These are phyloP conservation scores for Scaptomyza graminum DNA, from an alignment of 1,140 invertebrate genomes.

Conservation along the genomic window DNA sequence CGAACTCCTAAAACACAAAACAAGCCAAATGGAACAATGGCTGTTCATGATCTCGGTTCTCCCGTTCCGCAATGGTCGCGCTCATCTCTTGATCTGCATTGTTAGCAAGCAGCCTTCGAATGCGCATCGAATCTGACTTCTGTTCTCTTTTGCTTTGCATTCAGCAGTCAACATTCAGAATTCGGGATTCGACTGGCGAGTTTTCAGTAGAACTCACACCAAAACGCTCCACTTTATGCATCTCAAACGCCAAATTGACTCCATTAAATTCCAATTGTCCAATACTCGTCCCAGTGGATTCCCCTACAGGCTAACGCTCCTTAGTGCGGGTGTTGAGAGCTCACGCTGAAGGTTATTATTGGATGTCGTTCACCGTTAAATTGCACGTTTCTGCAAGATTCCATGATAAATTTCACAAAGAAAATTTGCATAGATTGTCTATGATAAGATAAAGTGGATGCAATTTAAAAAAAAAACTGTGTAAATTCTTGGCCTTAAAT, in stretches of 20 bases:
- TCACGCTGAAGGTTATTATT: slow-evolving; percentile 38
- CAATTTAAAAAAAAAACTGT: background rate
- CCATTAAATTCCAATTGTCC: slow-evolving; percentile 82
- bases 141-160: slow-evolving; percentile 48
- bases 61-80: slow-evolving; percentile 67
- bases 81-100: slow-evolving; percentile 82
- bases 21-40: slow-evolving; percentile 74
- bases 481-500: too few species aligned
- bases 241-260: slow-evolving; percentile 76
- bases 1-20: slow-evolving; percentile 62
- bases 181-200: background rate
- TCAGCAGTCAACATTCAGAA: slow-evolving; percentile 32
- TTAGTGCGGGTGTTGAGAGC: slow-evolving; percentile 14
- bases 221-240: slow-evolving; percentile 67
- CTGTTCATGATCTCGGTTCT: slow-evolving; percentile 48
- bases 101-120: slow-evolving; percentile 53
- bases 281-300: slow-evolving; percentile 39
- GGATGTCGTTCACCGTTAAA: slow-evolving; percentile 27
- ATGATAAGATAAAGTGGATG: slow-evolving; percentile 6
- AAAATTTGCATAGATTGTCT: slow-evolving; percentile 34
- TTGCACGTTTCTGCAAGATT: slow-evolving; percentile 14
- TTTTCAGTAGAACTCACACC: slow-evolving; percentile 49
- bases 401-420: slow-evolving; percentile 11
- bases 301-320: background rate
- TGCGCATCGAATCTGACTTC: slow-evolving; percentile 16